These are phyloP conservation scores for Drosophila truncata DNA, from an alignment of 1,140 invertebrate genomes.

Conservation along the genomic window DNA sequence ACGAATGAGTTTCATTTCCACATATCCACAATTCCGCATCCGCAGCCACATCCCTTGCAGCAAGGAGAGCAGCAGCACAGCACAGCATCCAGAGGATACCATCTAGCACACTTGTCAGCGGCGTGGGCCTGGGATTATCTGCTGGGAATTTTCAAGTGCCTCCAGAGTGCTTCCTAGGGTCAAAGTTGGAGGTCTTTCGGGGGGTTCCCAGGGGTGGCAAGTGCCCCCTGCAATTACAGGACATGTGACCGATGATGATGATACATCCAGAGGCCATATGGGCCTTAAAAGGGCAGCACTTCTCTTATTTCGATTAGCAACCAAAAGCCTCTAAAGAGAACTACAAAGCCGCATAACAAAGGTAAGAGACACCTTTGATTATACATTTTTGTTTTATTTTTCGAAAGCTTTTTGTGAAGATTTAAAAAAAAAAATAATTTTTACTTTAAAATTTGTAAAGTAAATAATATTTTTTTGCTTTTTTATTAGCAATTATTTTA, in stretches of 20 bases:
- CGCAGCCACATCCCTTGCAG: neutral
- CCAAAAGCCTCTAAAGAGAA: no score
- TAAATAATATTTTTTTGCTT: no score
- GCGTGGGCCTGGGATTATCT: conserved; percentile 61
- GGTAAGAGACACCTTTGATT: neutral
- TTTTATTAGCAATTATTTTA: no score
- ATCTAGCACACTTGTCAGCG: conserved; percentile 63
- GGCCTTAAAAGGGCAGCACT: neutral
- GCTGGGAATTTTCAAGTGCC: conserved; percentile 73
- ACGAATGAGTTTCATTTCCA: conserved; percentile 75
- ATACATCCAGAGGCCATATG: conserved; percentile 5
- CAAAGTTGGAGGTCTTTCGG: neutral
- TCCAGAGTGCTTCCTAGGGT: conserved; percentile 16
- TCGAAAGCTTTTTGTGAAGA: neutral
- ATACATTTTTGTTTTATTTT: neutral
- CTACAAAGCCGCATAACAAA: neutral
- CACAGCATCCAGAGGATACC: neutral
- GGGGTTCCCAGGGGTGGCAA: neutral
- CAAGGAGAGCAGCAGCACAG: neutral
- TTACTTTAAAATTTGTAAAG: neutral
- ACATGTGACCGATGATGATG: conserved; percentile 3
- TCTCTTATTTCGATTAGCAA: conserved; percentile 7
- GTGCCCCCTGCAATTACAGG: conserved; percentile 11
- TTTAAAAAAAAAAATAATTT: neutral
- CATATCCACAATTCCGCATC: conserved; percentile 7